These are phyloP conservation scores for Takifugu flavidus DNA, from an alignment of 2,113 vertebrate species.

Conservation along the genomic window DNA sequence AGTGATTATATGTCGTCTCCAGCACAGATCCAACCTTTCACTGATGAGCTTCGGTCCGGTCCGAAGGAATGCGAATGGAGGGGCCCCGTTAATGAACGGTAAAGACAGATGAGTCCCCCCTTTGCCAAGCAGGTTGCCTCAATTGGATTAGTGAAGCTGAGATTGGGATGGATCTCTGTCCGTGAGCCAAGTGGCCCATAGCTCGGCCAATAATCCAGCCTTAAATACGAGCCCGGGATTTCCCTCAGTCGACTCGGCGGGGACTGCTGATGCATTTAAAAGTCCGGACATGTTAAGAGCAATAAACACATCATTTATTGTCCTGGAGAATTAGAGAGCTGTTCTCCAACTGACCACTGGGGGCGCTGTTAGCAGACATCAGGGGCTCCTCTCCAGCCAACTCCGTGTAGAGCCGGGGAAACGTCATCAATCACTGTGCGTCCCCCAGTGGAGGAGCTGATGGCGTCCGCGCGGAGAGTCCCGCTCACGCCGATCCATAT, in stretches of 20 bases:
- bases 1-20: constrained; percentile 41
- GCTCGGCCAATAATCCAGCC: constrained; percentile 49
- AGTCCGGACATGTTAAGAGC: constrained; percentile 39
- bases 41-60: constrained; percentile 20
- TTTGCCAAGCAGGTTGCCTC: constrained; percentile 70
- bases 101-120: constrained; percentile 69
- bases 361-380: constrained; percentile 54
- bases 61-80: constrained; percentile 57
- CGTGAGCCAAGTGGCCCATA: constrained; percentile 70
- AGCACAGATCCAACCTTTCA: constrained; percentile 13
- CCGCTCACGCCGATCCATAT: constrained; percentile 63
- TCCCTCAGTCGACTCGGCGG: constrained; percentile 35
- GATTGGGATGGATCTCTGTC: constrained; percentile 68
- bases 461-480: constrained; percentile 53
- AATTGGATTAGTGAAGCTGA: constrained; percentile 66
- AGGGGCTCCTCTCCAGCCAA: constrained; percentile 54
- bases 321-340: constrained; percentile 28
- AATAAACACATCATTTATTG: constrained; percentile 47
- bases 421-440: constrained; percentile 67
- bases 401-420: constrained; percentile 58
- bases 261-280: constrained; percentile 36
- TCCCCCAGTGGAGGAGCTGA: constrained; percentile 44
- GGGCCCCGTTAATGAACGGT: constrained; percentile 67
- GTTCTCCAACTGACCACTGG: constrained; percentile 29
- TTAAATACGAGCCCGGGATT: constrained; percentile 56